Percentiles rank a stretch among this genome's conserved stretches.
Conservation (phyloP, 2,888 invertebrate genomes). For the Acanthosepion lycidas region DNA sequence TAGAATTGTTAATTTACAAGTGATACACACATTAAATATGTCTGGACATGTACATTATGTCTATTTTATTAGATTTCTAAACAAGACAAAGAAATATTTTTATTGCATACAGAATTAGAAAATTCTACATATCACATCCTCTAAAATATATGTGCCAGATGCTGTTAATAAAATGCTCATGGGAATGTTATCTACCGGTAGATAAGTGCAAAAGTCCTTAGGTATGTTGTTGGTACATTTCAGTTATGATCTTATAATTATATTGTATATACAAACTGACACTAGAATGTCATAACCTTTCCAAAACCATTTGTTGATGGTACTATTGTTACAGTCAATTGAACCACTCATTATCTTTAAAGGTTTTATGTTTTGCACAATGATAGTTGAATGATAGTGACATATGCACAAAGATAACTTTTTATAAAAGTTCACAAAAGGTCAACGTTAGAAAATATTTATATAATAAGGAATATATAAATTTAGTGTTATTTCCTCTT, state of each 20-base stretch:
- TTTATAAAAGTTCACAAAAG: not conserved
- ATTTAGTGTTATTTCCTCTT: not conserved
- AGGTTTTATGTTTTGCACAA: not conserved
- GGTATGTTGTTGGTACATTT: not conserved
- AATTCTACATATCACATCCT: not conserved
- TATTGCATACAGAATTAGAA: not conserved
- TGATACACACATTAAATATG: too few relatives aligned
- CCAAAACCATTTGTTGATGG: not conserved
- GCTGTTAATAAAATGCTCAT: not conserved
- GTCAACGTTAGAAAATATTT: not conserved
- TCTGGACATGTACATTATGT: not conserved
- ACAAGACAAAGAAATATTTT: not conserved
- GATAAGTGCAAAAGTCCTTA: not conserved
- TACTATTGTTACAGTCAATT: not conserved
- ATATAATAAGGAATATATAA: not conserved
- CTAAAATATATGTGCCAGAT: not conserved
- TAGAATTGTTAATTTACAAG: too few relatives aligned
- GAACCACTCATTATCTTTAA: not conserved
- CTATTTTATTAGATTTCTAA: not conserved
- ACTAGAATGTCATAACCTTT: constrained; percentile 33
- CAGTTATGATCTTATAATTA: not conserved
- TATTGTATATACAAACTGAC: not conserved
- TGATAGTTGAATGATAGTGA: not conserved
- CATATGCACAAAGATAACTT: not conserved
- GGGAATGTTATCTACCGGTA: not conserved